A percentile compares a stretch with the other conserved stretches of the same genome.
Evolutionary conservation across 2,113 vertebrate genomes (phyloP).

Genomic region (Cottus gobio): DNA sequence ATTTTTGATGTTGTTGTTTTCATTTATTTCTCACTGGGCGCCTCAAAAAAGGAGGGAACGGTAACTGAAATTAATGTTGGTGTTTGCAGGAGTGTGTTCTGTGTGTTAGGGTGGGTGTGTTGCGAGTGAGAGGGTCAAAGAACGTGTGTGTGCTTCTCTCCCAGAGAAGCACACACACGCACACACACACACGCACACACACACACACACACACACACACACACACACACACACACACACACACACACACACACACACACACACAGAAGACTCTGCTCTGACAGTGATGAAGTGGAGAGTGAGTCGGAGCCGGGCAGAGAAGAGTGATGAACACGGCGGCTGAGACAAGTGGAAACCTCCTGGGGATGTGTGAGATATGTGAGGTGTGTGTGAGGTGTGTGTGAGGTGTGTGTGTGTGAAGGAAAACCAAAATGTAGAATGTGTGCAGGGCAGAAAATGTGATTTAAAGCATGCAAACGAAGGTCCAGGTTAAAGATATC

Average conservation of each 20-base stretch:
- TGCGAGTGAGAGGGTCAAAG: background rate
- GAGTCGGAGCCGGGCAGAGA: conserved; percentile 44
- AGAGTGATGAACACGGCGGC: conserved; percentile 58
- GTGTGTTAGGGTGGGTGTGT: background rate
- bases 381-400: background rate
- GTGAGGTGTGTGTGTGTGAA: background rate
- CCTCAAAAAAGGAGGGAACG: background rate
- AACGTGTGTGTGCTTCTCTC: background rate
- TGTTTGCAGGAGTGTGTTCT: conserved; percentile 22
- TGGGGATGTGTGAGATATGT: conserved; percentile 12
- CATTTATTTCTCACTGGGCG: conserved; percentile 5
- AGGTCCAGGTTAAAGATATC: background rate
- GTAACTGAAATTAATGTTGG: conserved; percentile 58
- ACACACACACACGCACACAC: background rate
- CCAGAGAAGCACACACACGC: background rate
- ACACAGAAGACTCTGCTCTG: conserved; percentile 48
- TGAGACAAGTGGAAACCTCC: conserved; percentile 49
- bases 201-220: background rate
- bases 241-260: conserved; percentile 10
- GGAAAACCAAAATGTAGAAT: background rate
- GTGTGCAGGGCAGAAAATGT: background rate
- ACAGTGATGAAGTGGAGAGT: conserved; percentile 75
- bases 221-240: background rate
- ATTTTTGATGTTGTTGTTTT: conserved; percentile 23
- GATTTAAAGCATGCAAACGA: conserved; percentile 13